phyloP scores from a whole-genome alignment of 2,113 vertebrate genomes.

The Siphamia tubifer region DNA sequence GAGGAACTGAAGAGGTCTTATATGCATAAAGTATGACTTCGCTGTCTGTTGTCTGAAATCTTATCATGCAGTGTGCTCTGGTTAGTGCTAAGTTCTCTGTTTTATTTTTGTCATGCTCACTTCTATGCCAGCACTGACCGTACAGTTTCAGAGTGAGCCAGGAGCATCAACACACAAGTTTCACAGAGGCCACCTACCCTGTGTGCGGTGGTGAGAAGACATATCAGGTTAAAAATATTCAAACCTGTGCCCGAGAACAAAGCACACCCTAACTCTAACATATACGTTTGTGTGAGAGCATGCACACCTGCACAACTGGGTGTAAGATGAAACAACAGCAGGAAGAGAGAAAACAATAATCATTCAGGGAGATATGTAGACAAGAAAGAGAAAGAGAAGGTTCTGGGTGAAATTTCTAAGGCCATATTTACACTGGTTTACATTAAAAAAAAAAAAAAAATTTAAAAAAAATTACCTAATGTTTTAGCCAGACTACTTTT shows the following conservation, averaged over 20 bases:
- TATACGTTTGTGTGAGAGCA: slow-evolving; percentile 7
- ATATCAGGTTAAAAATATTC: slow-evolving; percentile 64
- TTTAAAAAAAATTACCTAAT: no score
- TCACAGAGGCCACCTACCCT: slow-evolving; percentile 4
- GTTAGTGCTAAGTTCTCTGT: not conserved
- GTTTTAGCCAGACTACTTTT: slow-evolving; percentile 57
- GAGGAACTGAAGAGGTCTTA: slow-evolving; percentile 11
- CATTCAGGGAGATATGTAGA: slow-evolving; percentile 35
- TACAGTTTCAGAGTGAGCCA: not conserved
- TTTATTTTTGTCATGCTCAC: not conserved
- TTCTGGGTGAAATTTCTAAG: slow-evolving; percentile 63
- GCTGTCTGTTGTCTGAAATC: not conserved
- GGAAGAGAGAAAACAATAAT: slow-evolving; percentile 49
- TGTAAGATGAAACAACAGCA: slow-evolving; percentile 33
- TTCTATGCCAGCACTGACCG: not conserved
- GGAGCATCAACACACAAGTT: slow-evolving; percentile 22
- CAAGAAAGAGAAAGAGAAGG: slow-evolving; percentile 12
- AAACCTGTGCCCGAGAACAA: slow-evolving; percentile 26
- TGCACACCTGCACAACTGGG: slow-evolving; percentile 32
- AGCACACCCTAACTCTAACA: not conserved
- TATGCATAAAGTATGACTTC: slow-evolving; percentile 13
- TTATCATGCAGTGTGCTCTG: not conserved
- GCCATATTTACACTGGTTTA: slow-evolving; percentile 13
- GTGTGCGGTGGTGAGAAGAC: not conserved
- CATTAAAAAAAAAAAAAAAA: no score